Percentiles rank a stretch among this genome's conserved stretches.
Evolutionary conservation across 2,113 vertebrate genomes (phyloP).

Genomic region (Bubo bubo): DNA sequence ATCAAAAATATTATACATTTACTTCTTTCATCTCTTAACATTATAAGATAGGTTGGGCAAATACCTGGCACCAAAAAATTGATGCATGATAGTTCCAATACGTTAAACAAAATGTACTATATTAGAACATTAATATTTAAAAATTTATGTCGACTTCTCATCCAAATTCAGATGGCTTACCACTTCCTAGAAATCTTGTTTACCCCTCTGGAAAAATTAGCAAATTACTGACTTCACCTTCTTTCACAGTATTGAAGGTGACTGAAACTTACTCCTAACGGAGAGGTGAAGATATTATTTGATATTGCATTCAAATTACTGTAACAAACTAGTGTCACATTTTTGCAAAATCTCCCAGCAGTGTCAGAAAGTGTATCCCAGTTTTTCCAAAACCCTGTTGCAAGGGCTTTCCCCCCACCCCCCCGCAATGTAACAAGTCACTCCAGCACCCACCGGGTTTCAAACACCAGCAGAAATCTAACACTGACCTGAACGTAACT

Average conservation of each 20-base stretch:
- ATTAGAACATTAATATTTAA: slow-evolving; percentile 66
- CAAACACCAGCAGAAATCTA: slow-evolving; percentile 50
- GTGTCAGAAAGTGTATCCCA: neutral
- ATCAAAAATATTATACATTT: slow-evolving; percentile 69
- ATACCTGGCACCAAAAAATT: slow-evolving; percentile 72
- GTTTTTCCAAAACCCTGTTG: neutral
- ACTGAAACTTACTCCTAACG: neutral
- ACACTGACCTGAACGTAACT: slow-evolving; percentile 34
- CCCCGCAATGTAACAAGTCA: slow-evolving; percentile 50
- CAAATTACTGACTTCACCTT: slow-evolving; percentile 1
- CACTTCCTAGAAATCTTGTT: neutral
- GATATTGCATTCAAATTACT: neutral
- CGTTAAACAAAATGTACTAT: slow-evolving; percentile 60
- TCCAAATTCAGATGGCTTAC: slow-evolving; percentile 29
- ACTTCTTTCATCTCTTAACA: slow-evolving; percentile 66
- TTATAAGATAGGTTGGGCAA: slow-evolving; percentile 69
- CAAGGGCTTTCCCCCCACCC: neutral
- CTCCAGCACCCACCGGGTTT: slow-evolving; percentile 21
- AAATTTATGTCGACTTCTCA: neutral
- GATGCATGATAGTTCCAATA: slow-evolving; percentile 72
- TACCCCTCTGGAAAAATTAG: slow-evolving; percentile 7
- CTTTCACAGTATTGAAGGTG: neutral
- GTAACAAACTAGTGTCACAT: slow-evolving; percentile 41
- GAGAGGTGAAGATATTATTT: neutral
- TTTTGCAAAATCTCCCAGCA: slow-evolving; percentile 14